phyloP scores from a whole-genome alignment of 2,113 vertebrate genomes.

The Ptilonorhynchus violaceus region DNA sequence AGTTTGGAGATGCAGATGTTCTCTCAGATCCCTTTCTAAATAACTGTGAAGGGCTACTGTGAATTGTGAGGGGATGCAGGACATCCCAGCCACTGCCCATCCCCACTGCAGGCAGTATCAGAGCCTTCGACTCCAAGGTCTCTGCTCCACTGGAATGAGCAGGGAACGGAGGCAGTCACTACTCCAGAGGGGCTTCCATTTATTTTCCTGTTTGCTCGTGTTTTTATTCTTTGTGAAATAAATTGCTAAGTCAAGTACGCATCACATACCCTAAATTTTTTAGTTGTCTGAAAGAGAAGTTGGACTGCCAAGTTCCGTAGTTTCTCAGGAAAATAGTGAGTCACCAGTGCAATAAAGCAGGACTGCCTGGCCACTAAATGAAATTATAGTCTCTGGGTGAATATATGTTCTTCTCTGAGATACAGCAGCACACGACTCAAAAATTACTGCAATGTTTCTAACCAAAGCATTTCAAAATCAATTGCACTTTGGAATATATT shows the following conservation, averaged over 20 bases:
- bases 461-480: background rate
- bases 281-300: background rate
- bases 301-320: background rate
- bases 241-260: background rate
- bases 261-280: background rate
- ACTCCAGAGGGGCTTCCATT: background rate
- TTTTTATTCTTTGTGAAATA: background rate
- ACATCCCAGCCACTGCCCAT: background rate
- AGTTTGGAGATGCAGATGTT: background rate
- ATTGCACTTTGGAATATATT: background rate
- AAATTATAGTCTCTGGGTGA: background rate
- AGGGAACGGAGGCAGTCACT: background rate
- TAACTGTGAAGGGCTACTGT: background rate
- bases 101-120: accelerated
- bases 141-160: accelerated
- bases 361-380: background rate
- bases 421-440: background rate
- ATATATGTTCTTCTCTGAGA: background rate
- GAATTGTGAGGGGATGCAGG: background rate
- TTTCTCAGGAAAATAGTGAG: background rate
- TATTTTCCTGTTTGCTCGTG: background rate
- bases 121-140: accelerated
- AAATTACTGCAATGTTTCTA: background rate
- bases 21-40: background rate
- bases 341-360: background rate